Percentiles rank a stretch among this genome's conserved stretches.
Evolutionary conservation across 2,113 vertebrate genomes (phyloP).

Genomic region (Alligator sinensis): DNA sequence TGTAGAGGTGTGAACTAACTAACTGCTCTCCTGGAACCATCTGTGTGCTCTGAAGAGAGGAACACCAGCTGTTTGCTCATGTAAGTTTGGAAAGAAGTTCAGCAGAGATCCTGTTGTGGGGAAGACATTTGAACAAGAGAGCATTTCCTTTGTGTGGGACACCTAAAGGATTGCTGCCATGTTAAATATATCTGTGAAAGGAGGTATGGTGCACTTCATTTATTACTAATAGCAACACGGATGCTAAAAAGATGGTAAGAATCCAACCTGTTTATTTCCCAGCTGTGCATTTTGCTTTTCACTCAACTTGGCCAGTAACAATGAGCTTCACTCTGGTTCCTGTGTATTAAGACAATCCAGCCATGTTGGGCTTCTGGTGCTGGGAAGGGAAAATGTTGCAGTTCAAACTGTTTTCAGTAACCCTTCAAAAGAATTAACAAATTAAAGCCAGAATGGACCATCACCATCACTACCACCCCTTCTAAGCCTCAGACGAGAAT

Average conservation of each 20-base stretch:
- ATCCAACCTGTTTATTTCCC: not conserved
- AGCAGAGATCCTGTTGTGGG: not conserved
- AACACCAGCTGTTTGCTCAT: not conserved
- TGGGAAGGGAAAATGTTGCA: not conserved
- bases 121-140: not conserved
- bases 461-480: not conserved
- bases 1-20: not conserved
- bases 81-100: accelerated
- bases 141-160: not conserved
- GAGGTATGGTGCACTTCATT: not conserved
- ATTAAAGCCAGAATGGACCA: not conserved
- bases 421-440: not conserved
- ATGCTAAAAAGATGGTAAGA: not conserved
- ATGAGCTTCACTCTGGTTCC: not conserved
- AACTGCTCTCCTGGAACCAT: not conserved
- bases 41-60: not conserved
- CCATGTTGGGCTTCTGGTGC: not conserved
- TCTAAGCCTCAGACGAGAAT: too few relatives aligned
- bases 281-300: not conserved
- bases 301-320: not conserved
- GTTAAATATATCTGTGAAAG: not conserved
- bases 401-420: not conserved
- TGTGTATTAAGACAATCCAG: not conserved
- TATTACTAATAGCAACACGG: not conserved
- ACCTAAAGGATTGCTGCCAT: not conserved